Base-by-base conservation (phyloP, 2,113 vertebrate species). In the Axis porcinus region DNA sequence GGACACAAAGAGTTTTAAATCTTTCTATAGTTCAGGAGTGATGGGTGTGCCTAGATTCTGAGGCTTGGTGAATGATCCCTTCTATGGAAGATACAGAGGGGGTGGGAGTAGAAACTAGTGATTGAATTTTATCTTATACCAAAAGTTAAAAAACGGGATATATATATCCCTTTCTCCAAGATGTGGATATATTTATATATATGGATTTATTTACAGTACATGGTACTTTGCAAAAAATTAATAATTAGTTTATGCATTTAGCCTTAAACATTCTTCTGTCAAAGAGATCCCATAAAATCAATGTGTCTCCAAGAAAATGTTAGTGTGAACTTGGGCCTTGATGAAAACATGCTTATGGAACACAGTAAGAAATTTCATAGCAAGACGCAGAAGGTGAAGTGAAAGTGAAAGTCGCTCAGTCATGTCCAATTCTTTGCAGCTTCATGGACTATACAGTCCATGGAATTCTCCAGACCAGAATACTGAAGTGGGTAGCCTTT, bases 181-280 rank as follows among this genome's bases (percentile, higher is more conserved):
- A 67, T 33, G 57, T 30, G 23, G 0, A 30, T 54, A 28, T 43
- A 36, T 84, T 19, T n/a, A 64, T 81, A 50, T 52, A 58, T 43
- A n/a, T 9, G 36, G 8, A 21, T 94, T 58, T 67, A 43, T 86
- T 91, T 96, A 30, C 74, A 89, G 67, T 92, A 4, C 36, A 64
- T 52, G 64, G 30, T 84, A 40, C 36, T 86, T 97, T 92, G 19
- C 27, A 85, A 86, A 40, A n/a, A 84, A 64, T 30, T 84, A 86
- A 21, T 36, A 30, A 89, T 94, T 96, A 17, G 19, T 92, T 97
- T 92, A 60, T 64, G 1, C 84, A 87, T 86, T 95, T 94, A 96
- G 64, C 21, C 36, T 97, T 86, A 55, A 93, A 36, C 28, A 84
- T 82, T 89, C 12, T 84, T 95, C 19, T 94, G 30, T 90, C 28